A percentile compares a stretch with the other conserved stretches of the same genome.
Conservation (phyloP, 1,140 invertebrate species). For the Scaptomyza graminum region DNA sequence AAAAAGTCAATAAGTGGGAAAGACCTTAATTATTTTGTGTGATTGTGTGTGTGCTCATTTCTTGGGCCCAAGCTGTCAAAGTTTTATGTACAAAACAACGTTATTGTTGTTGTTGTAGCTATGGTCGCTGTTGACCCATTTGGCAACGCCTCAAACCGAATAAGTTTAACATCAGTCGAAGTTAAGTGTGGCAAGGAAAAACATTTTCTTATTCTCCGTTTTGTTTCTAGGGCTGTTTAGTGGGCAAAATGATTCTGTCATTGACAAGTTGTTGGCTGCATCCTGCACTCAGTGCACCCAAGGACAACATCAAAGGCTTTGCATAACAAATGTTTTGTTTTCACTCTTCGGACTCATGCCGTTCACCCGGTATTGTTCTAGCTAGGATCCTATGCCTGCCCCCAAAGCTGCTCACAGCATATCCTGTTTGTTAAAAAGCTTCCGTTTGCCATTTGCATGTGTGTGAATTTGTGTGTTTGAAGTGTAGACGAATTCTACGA, state of each 20-base stretch:
- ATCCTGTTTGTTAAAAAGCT: slow-evolving; percentile 80
- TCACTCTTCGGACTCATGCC: slow-evolving; percentile 65
- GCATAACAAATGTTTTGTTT: slow-evolving; percentile 78
- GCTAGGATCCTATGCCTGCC: slow-evolving; percentile 30
- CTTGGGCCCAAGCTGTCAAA: slow-evolving; percentile 24
- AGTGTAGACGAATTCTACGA: background rate
- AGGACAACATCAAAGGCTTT: slow-evolving; percentile 80
- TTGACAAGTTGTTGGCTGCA: slow-evolving; percentile 52
- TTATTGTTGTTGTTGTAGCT: slow-evolving; percentile 12
- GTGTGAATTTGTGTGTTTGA: slow-evolving; percentile 8
- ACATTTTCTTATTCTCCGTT: slow-evolving; percentile 23
- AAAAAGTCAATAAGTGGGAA: slow-evolving; percentile 72
- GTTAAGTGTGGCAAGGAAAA: slow-evolving; percentile 20
- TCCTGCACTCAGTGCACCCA: slow-evolving; percentile 53
- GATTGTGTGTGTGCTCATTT: slow-evolving; percentile 31
- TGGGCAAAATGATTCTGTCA: slow-evolving; percentile 62
- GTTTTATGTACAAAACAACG: slow-evolving; percentile 43
- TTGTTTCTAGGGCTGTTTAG: slow-evolving; percentile 28
- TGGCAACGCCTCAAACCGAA: slow-evolving; percentile 46
- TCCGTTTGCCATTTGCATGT: slow-evolving; percentile 53
- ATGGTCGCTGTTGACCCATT: slow-evolving; percentile 59
- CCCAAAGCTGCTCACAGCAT: slow-evolving; percentile 73
- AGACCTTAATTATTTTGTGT: slow-evolving; percentile 71
- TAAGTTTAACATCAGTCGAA: slow-evolving; percentile 8
- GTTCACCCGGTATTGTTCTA: slow-evolving; percentile 60